Evolutionary conservation across 2,797 vertebrate species (phyloP).

Genomic region (Selene dorsalis): DNA sequence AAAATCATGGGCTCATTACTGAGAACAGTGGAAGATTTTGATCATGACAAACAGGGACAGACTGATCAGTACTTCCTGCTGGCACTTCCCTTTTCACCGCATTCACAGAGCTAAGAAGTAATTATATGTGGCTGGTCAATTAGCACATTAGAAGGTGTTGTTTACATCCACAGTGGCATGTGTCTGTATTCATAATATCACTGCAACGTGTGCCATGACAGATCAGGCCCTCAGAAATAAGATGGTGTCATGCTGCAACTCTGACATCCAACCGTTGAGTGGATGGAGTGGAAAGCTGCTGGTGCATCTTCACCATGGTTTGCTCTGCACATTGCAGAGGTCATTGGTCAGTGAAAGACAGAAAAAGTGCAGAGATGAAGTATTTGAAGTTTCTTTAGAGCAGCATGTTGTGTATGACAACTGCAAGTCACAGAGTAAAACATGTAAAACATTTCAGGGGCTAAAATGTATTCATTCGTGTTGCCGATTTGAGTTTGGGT

Average conservation of each 20-base stretch:
- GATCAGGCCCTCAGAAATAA: slow-evolving; percentile 46
- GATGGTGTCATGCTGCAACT: not conserved
- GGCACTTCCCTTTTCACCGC: slow-evolving; percentile 24
- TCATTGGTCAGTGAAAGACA: not conserved
- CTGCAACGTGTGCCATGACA: slow-evolving; percentile 4
- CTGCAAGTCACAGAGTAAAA: not conserved
- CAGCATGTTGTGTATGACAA: not conserved
- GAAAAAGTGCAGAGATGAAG: not conserved
- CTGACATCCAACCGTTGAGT: slow-evolving; percentile 2
- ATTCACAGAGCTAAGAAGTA: slow-evolving; percentile 19
- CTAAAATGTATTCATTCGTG: not conserved
- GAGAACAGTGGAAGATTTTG: slow-evolving; percentile 26
- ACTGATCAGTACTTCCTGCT: slow-evolving; percentile 36
- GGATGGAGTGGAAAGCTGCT: not conserved
- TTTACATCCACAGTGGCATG: slow-evolving; percentile 42
- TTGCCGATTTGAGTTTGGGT: not conserved
- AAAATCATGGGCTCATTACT: slow-evolving; percentile 51
- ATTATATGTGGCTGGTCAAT: slow-evolving; percentile 56
- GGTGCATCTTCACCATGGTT: not conserved
- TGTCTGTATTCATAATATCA: slow-evolving; percentile 33
- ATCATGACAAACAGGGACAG: slow-evolving; percentile 38
- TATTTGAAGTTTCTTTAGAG: not conserved
- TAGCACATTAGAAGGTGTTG: slow-evolving; percentile 57
- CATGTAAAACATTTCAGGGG: not conserved
- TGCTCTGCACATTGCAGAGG: not conserved